A percentile compares a stretch with the other conserved stretches of the same genome.
Conservation (phyloP, 92 coral and sea anemone genomes). For the Epizoanthus rinbou region DNA sequence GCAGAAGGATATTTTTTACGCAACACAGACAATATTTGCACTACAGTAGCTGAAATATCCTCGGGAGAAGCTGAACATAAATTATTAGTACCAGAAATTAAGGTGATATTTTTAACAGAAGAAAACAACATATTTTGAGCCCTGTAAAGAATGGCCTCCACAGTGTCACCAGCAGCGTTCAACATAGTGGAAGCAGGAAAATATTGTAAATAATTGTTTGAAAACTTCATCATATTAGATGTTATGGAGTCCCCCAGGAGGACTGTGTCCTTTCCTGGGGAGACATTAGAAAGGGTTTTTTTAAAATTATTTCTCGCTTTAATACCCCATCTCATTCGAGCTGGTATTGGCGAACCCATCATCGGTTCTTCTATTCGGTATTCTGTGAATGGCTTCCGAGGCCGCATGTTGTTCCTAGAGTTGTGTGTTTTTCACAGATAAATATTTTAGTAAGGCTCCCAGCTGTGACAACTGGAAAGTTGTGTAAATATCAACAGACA, state of each 20-base stretch:
- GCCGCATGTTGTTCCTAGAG: not conserved
- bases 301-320: not conserved
- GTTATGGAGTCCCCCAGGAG: not conserved
- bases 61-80: not conserved
- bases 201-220: not conserved
- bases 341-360: not conserved
- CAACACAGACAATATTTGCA: not conserved
- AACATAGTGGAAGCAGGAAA: not conserved
- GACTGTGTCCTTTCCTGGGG: not conserved
- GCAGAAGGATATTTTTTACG: not conserved
- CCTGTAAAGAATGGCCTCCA: not conserved
- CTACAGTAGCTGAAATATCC: not conserved
- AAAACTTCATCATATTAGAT: not conserved
- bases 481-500: too few relatives aligned
- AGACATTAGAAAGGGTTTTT: not conserved
- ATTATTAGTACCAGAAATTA: not conserved
- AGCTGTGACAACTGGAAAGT: too few relatives aligned
- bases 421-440: not conserved
- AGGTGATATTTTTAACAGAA: not conserved
- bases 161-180: not conserved
- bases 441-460: not conserved
- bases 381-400: not conserved
- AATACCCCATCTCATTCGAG: not conserved
- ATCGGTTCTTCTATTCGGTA: not conserved
- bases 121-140: constrained; percentile 2